Evolutionary conservation across 2,888 invertebrate genomes (phyloP).

Genomic region (Chymomyza amoena): DNA sequence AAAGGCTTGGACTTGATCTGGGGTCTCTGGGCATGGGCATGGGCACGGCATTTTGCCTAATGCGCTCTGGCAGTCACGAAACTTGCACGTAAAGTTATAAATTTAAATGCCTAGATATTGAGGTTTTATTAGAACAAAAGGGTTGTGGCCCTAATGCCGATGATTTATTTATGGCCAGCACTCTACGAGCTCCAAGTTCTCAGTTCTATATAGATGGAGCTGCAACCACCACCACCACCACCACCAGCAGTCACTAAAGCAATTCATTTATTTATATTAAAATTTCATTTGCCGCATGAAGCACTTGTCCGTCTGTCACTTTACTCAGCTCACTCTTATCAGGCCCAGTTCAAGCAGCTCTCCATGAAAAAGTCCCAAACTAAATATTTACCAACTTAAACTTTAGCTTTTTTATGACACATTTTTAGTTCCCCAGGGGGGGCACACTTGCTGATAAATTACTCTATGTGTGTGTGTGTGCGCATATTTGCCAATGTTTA

Average conservation of each 20-base stretch:
- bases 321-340: not conserved
- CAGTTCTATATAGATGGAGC: not conserved
- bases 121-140: constrained; percentile 51
- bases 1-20: not conserved
- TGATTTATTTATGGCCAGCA: constrained; percentile 57
- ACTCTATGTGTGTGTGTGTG: not conserved
- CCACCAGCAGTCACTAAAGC: constrained; percentile 34
- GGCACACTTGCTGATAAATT: constrained; percentile 14
- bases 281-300: constrained; percentile 45
- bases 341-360: constrained; percentile 24
- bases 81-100: constrained; percentile 28
- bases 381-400: constrained; percentile 28
- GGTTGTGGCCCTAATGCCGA: constrained; percentile 38
- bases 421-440: constrained; percentile 24
- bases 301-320: not conserved
- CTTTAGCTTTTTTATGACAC: constrained; percentile 55
- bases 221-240: not conserved
- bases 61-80: constrained; percentile 37
- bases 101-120: constrained; percentile 37
- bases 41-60: not conserved
- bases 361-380: constrained; percentile 30
- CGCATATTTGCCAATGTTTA: constrained; percentile 57
- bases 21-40: not conserved
- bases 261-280: constrained; percentile 60
- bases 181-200: not conserved